A percentile compares a stretch with the other conserved stretches of the same genome.
phyloP scores from a whole-genome alignment of 2,797 vertebrate genomes.

The Phalloptychus januarius region DNA sequence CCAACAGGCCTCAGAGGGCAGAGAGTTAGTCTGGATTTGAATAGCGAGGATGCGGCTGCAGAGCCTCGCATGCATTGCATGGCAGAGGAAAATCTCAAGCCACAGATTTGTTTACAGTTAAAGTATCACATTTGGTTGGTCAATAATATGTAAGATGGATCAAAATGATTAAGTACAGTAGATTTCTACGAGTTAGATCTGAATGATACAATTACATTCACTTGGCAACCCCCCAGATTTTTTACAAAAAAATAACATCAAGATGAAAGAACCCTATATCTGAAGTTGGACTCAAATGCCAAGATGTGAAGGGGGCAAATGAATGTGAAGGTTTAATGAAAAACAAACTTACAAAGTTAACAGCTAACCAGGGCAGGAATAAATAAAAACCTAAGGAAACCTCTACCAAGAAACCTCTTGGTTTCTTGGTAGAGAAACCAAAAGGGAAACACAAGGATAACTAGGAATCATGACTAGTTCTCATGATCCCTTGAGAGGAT shows the following conservation, averaged over 20 bases:
- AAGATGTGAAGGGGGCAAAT: too few relatives aligned
- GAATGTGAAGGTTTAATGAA: too few relatives aligned
- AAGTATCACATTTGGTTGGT: neutral
- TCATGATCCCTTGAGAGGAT: too few relatives aligned
- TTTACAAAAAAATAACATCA: neutral
- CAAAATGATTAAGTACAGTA: neutral
- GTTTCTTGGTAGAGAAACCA: too few relatives aligned
- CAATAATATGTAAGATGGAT: neutral
- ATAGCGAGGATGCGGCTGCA: conserved; percentile 35
- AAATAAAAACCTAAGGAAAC: too few relatives aligned
- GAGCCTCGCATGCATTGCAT: conserved; percentile 5
- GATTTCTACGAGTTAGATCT: neutral
- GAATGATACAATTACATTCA: neutral
- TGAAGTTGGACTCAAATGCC: too few relatives aligned
- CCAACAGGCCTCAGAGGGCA: neutral
- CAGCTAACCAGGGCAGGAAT: too few relatives aligned
- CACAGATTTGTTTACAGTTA: conserved; percentile 6
- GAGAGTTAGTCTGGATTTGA: conserved; percentile 45
- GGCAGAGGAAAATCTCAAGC: conserved; percentile 6
- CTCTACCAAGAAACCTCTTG: too few relatives aligned
- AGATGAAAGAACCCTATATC: neutral
- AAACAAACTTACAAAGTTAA: too few relatives aligned
- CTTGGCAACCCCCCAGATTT: neutral
- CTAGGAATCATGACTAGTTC: too few relatives aligned
- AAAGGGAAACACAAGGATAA: too few relatives aligned